A percentile compares a stretch with the other conserved stretches of the same genome.
Conservation (phyloP, 2,113 vertebrate genomes). For the Varanus salvator region DNA sequence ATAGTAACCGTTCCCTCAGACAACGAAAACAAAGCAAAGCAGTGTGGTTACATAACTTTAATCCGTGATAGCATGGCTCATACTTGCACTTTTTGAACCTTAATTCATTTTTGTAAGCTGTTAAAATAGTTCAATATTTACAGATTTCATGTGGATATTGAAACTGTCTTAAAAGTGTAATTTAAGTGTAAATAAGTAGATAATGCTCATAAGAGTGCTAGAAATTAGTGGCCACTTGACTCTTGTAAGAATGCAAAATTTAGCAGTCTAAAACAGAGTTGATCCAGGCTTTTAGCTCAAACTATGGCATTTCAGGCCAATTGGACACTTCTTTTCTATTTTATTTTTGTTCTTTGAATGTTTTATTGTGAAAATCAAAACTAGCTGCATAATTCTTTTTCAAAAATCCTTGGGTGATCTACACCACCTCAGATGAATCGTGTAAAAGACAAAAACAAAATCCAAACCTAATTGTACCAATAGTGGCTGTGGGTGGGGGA, state of each 20-base stretch:
- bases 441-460: not conserved
- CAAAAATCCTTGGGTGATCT: not conserved
- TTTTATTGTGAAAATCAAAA: too few relatives aligned
- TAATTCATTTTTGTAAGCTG: not conserved
- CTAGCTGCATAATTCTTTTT: too few relatives aligned
- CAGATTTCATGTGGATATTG: not conserved
- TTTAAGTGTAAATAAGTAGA: not conserved
- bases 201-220: not conserved
- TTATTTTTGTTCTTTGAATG: too few relatives aligned
- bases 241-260: not conserved
- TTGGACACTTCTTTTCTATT: too few relatives aligned
- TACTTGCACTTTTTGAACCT: not conserved
- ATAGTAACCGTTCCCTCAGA: too few relatives aligned
- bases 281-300: not conserved
- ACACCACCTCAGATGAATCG: not conserved
- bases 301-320: not conserved
- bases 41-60: conserved; percentile 1
- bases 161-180: not conserved
- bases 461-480: not conserved
- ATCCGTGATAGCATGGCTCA: not conserved
- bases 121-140: not conserved
- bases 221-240: not conserved
- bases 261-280: not conserved
- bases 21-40: rapidly evolving
- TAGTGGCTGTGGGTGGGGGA: not conserved